Percentiles rank a stretch among this genome's conserved stretches.
These are phyloP conservation scores for Phania funesta DNA, from an alignment of 2,888 invertebrate species.

Conservation along the genomic window DNA sequence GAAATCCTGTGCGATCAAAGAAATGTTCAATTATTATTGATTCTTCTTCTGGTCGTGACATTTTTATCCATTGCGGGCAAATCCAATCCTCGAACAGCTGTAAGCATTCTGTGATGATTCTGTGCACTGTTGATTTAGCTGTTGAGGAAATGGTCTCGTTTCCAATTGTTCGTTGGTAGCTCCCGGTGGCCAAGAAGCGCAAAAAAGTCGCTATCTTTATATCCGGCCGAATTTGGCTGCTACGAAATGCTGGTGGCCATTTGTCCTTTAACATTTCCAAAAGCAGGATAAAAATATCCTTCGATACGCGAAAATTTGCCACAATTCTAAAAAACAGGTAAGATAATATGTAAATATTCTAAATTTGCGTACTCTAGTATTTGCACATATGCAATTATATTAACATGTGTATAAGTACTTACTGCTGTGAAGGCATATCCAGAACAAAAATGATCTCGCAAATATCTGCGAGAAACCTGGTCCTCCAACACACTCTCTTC, in stretches of 20 bases:
- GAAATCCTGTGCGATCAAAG: not conserved
- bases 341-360: not conserved
- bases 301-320: slow-evolving; percentile 22
- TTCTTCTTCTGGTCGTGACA: not conserved
- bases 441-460: slow-evolving; percentile 2
- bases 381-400: not conserved
- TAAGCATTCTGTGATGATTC: slow-evolving; percentile 13
- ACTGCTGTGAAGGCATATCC: slow-evolving; percentile 4
- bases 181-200: slow-evolving; percentile 8
- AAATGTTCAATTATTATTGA: not conserved
- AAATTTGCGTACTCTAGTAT: too few species aligned
- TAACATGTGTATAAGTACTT: slow-evolving; percentile 5
- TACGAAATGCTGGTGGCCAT: not conserved
- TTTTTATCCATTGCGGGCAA: not conserved
- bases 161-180: slow-evolving; percentile 8
- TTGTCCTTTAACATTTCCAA: not conserved
- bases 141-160: slow-evolving; percentile 8
- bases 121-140: not conserved
- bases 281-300: not conserved
- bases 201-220: not conserved
- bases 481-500: not conserved
- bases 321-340: slow-evolving; percentile 14
- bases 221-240: not conserved
- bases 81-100: not conserved
- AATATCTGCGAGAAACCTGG: not conserved